Percentiles rank a stretch among this genome's conserved stretches.
Evolutionary conservation across 2,888 invertebrate genomes (phyloP).

Genomic region (Cetonia aurata): DNA sequence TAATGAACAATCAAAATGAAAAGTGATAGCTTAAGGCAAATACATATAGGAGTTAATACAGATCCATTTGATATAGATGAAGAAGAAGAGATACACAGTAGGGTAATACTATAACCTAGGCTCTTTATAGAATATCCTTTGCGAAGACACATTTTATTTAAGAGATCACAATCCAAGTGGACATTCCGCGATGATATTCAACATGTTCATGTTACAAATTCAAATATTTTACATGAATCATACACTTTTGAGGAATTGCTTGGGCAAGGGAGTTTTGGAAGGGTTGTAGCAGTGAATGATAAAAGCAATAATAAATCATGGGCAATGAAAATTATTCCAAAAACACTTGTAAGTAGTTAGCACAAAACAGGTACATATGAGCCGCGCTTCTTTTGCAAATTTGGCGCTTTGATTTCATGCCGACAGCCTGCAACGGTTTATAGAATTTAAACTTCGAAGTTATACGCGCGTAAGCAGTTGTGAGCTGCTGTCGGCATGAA

Average conservation of each 20-base stretch:
- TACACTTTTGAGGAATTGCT: conserved; percentile 64
- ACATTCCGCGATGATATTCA: conserved; percentile 57
- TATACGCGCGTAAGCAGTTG: no score
- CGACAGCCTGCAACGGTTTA: no score
- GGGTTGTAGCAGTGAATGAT: conserved; percentile 63
- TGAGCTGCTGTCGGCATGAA: no score
- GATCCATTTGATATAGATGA: conserved; percentile 49
- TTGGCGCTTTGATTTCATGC: not conserved
- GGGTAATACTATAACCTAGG: conserved; percentile 25
- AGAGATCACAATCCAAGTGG: conserved; percentile 24
- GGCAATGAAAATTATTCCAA: conserved; percentile 67
- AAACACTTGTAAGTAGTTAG: conserved; percentile 51
- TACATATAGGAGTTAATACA: conserved; percentile 52
- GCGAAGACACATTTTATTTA: conserved; percentile 2
- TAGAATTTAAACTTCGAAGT: no score
- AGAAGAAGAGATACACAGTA: conserved; percentile 7
- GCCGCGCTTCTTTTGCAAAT: not conserved
- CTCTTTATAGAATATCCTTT: not conserved
- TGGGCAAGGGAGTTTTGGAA: conserved; percentile 66
- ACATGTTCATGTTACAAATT: conserved; percentile 62
- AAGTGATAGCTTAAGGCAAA: conserved; percentile 44
- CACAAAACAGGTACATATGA: no score
- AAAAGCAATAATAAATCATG: conserved; percentile 60
- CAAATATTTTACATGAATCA: conserved; percentile 58
- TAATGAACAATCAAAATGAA: conserved; percentile 45